These are phyloP conservation scores for Drosophila athabasca DNA, from an alignment of 1,140 invertebrate genomes.

Conservation along the genomic window DNA sequence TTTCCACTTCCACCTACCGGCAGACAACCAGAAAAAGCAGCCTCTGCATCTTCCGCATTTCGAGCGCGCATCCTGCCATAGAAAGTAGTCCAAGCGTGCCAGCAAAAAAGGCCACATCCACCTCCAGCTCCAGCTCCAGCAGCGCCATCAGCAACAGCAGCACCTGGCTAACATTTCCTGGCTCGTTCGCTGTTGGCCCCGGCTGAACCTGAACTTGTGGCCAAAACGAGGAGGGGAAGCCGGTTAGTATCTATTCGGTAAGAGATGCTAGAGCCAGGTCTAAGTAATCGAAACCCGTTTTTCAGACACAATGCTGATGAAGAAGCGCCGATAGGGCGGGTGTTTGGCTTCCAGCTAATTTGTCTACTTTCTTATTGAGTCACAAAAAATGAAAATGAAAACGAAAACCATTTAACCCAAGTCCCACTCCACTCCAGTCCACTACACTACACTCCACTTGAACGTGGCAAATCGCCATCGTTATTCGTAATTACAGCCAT, in stretches of 20 bases:
- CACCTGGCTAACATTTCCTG: slow-evolving; percentile 65
- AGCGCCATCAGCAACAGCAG: slow-evolving; percentile 25
- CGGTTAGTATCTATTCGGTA: slow-evolving; percentile 32
- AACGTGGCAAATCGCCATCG: slow-evolving; percentile 43
- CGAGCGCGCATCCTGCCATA: slow-evolving; percentile 69
- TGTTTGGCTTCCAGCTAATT: slow-evolving; percentile 24
- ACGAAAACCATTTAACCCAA: slow-evolving; percentile 14
- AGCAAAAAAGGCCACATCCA: slow-evolving; percentile 53
- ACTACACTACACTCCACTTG: slow-evolving; percentile 1
- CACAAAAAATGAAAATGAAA: slow-evolving; percentile 14
- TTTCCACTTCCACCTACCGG: slow-evolving; percentile 51
- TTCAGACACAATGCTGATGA: slow-evolving; percentile 23
- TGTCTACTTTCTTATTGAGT: slow-evolving; percentile 29
- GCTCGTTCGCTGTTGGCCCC: slow-evolving; percentile 24
- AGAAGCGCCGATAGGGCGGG: slow-evolving; percentile 26
- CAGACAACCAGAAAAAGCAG: slow-evolving; percentile 11
- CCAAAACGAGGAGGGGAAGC: slow-evolving; percentile 11
- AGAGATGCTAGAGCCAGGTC: slow-evolving; percentile 7
- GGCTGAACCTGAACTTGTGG: slow-evolving; percentile 80
- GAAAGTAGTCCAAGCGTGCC: slow-evolving; percentile 76
- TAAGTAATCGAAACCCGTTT: slow-evolving; percentile 37
- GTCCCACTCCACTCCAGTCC: background rate
- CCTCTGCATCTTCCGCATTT: slow-evolving; percentile 71
- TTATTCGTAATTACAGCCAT: slow-evolving; percentile 63
- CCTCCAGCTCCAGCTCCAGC: background rate